Conservation (phyloP, 2,797 vertebrate species). For the Vespertilio murinus region DNA sequence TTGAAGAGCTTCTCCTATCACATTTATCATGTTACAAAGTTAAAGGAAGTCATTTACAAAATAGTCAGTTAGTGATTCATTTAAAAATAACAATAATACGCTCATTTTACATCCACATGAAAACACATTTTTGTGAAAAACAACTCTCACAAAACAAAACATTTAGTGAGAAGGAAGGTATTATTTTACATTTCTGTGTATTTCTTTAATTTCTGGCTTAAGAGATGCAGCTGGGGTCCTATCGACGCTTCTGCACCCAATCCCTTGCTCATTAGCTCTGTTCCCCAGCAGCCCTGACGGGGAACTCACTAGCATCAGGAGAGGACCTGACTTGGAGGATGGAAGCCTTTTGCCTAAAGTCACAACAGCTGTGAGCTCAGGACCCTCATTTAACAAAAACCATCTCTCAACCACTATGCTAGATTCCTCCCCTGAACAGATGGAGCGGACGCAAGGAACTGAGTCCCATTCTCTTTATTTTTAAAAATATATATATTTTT, state of each 20-base stretch:
- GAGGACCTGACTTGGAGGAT: not conserved
- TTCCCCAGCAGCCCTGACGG: not conserved
- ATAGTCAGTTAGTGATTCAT: not conserved
- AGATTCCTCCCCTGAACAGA: not conserved
- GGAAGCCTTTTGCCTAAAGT: too few species aligned
- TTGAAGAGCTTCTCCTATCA: too few species aligned
- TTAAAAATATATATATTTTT: too few species aligned
- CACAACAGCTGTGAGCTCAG: not conserved
- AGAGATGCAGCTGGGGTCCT: not conserved
- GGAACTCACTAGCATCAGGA: not conserved
- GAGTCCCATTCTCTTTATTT: not conserved
- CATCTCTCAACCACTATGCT: not conserved
- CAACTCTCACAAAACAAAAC: not conserved
- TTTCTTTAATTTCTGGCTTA: not conserved
- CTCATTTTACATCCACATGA: not conserved
- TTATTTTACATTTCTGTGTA: not conserved
- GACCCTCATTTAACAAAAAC: not conserved
- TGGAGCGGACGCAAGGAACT: not conserved
- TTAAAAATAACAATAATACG: not conserved
- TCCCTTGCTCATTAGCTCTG: not conserved
- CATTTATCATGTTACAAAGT: not conserved
- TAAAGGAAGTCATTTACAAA: not conserved
- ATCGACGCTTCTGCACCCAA: rapidly evolving
- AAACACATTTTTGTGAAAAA: not conserved
- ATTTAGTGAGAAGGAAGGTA: not conserved